A percentile compares a stretch with the other conserved stretches of the same genome.
phyloP scores from a whole-genome alignment of 1,140 invertebrate genomes.

The Charaxes varanes region DNA sequence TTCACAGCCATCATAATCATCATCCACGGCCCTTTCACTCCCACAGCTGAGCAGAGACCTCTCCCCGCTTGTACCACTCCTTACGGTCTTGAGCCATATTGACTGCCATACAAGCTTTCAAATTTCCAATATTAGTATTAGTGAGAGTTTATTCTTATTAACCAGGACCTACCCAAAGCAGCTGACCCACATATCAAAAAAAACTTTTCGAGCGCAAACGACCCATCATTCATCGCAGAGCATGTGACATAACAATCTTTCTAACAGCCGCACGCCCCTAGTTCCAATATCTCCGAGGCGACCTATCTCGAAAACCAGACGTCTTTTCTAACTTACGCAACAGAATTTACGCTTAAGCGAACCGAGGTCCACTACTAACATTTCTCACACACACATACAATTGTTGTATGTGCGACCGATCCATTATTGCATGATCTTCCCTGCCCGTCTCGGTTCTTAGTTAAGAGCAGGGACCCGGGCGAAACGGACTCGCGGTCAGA shows the following conservation, averaged over 20 bases:
- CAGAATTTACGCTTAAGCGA: conserved; percentile 70
- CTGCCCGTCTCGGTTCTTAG: conserved; percentile 27
- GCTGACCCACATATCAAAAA: conserved; percentile 10
- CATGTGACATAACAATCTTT: conserved; percentile 27
- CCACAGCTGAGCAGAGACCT: too few relatives aligned
- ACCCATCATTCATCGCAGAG: conserved; percentile 17
- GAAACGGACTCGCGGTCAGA: conserved; percentile 48
- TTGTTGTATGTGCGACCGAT: conserved; percentile 43
- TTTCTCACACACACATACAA: conserved; percentile 66
- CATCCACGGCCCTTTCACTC: too few relatives aligned
- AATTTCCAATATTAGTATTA: too few relatives aligned
- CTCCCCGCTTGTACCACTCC: too few relatives aligned
- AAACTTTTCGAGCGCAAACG: conserved; percentile 16
- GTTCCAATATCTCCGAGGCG: conserved; percentile 45
- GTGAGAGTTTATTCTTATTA: not conserved
- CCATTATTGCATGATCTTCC: conserved; percentile 29
- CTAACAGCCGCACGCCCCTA: conserved; percentile 18
- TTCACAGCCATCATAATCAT: too few relatives aligned
- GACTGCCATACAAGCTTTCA: too few relatives aligned
- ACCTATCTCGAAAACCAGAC: conserved; percentile 62
- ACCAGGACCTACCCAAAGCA: not conserved
- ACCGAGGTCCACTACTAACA: conserved; percentile 59
- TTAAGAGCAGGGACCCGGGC: conserved; percentile 42
- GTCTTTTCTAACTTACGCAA: conserved; percentile 70
- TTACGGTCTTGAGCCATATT: too few relatives aligned